Percentiles rank a stretch among this genome's conserved stretches.
Evolutionary conservation across 2,113 vertebrate genomes (phyloP).

Genomic region (Lichenostomus cassidix): DNA sequence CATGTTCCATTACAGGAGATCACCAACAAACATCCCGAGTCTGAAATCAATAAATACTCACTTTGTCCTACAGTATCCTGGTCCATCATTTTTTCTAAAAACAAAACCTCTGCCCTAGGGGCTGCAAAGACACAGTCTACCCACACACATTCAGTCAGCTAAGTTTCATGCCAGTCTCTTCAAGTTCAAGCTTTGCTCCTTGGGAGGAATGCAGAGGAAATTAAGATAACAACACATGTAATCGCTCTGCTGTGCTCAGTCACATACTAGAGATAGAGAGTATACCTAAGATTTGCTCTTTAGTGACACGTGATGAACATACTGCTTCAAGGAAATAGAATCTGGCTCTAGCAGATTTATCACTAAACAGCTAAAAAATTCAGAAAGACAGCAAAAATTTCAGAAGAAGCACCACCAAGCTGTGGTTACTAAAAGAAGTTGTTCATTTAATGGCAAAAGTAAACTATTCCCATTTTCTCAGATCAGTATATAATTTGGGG

Average conservation of each 20-base stretch:
- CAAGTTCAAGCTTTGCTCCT: neutral
- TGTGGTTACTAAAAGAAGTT: neutral
- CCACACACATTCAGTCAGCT: neutral
- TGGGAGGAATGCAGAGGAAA: neutral
- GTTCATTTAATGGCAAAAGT: neutral
- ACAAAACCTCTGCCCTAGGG: neutral
- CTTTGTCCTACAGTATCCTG: neutral
- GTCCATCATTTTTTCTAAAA: neutral
- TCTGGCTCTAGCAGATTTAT: neutral
- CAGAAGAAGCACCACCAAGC: neutral
- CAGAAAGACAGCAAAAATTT: neutral
- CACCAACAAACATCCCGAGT: neutral
- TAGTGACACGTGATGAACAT: neutral
- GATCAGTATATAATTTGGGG: neutral
- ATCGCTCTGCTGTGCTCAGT: neutral
- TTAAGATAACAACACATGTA: neutral
- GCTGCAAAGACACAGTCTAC: fast-evolving
- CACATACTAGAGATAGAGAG: neutral
- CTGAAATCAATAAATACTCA: neutral
- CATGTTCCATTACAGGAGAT: neutral
- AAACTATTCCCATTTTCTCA: constrained; percentile 8
- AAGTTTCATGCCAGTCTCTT: neutral
- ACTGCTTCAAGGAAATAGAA: neutral
- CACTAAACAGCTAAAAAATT: neutral
- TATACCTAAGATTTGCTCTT: neutral